Evolutionary conservation across 2,113 vertebrate genomes (phyloP).

Genomic region (Atlantisia rogersi): DNA sequence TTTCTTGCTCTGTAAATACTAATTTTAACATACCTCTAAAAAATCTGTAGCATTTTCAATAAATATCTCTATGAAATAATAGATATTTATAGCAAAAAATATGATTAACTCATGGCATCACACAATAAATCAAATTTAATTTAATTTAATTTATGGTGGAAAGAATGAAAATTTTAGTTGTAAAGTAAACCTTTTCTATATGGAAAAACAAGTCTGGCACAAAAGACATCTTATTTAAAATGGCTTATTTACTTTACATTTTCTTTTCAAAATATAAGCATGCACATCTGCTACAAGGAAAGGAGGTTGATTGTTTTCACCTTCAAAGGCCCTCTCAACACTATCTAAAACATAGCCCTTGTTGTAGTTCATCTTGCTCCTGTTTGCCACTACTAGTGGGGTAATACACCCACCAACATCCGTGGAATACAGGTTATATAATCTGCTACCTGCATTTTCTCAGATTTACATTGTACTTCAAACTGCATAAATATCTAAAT

Average conservation of each 20-base stretch:
- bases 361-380: background rate
- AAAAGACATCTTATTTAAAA: background rate
- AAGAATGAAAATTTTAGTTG: background rate
- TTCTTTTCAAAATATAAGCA: background rate
- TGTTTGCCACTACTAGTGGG: background rate
- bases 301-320: background rate
- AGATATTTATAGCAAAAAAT: background rate
- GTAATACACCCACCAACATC: background rate
- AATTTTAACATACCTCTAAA: background rate
- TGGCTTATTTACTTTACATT: background rate
- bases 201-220: background rate
- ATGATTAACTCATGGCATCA: background rate
- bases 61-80: background rate
- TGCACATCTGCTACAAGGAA: background rate
- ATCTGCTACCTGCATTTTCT: background rate
- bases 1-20: background rate
- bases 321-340: background rate
- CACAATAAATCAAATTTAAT: background rate
- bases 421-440: background rate
- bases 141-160: background rate
- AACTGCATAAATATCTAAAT: background rate
- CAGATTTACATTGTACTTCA: background rate
- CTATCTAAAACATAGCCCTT: background rate
- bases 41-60: background rate
- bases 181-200: background rate